These are phyloP conservation scores for Microtus oregoni DNA, from an alignment of 2,113 vertebrate genomes.

Conservation along the genomic window DNA sequence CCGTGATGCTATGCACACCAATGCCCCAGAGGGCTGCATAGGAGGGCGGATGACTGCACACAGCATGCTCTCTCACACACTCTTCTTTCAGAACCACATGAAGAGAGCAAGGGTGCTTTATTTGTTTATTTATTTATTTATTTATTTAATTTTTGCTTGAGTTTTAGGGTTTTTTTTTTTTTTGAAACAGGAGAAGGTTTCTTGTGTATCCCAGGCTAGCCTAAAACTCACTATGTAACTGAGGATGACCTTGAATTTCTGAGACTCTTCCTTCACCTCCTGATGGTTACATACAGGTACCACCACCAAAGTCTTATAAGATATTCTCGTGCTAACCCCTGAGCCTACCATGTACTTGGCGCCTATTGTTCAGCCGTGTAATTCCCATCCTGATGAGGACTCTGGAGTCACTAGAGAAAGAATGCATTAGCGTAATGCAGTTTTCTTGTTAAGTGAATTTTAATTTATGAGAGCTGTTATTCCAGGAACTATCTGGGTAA, in stretches of 20 bases:
- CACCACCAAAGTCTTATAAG: neutral
- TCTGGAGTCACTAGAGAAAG: neutral
- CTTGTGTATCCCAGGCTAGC: neutral
- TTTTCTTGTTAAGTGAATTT: conserved; percentile 47
- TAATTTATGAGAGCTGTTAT: conserved; percentile 21
- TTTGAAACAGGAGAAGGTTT: neutral
- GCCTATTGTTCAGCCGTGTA: neutral
- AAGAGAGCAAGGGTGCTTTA: too few relatives aligned
- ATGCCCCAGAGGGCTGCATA: neutral
- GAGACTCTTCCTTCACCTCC: neutral
- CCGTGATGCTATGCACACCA: too few relatives aligned
- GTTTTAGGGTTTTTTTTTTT: neutral
- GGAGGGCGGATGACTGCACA: neutral
- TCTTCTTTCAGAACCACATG: rapidly evolving
- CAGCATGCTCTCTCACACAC: rapidly evolving
- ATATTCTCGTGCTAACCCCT: rapidly evolving
- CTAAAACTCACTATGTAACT: neutral
- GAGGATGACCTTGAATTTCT: neutral
- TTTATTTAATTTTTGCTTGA: neutral
- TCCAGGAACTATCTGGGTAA: neutral
- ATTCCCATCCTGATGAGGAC: neutral
- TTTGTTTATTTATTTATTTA: neutral
- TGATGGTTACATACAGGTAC: neutral
- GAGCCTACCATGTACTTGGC: neutral
- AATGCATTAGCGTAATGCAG: neutral